phyloP scores from a whole-genome alignment of 2,797 vertebrate species.

The Monodelphis domestica region DNA sequence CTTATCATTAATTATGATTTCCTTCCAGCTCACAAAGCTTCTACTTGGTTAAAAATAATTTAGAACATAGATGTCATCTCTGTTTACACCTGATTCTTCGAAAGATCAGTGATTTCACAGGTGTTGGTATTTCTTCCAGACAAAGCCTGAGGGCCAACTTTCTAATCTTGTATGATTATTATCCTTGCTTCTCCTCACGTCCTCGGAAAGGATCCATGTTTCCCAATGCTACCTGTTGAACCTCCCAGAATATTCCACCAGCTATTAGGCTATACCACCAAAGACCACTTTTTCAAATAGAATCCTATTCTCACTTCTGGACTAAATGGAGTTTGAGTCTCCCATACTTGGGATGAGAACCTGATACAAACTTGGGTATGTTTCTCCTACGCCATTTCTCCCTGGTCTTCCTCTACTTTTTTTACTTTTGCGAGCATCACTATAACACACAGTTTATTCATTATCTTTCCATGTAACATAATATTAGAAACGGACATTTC shows the following conservation, averaged over 20 bases:
- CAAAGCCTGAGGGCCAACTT: neutral
- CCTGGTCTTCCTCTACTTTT: neutral
- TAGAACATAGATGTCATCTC: neutral
- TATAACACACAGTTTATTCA: neutral
- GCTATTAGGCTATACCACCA: no score
- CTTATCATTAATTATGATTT: neutral
- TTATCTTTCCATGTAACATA: neutral
- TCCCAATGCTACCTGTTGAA: neutral
- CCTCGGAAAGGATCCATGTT: neutral
- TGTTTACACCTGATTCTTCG: neutral
- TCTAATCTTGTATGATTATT: neutral
- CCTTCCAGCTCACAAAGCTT: conserved; percentile 7
- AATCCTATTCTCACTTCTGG: no score
- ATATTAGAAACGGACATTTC: no score
- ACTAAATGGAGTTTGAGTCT: no score
- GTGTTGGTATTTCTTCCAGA: neutral
- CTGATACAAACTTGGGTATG: no score
- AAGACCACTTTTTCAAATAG: no score
- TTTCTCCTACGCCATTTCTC: no score
- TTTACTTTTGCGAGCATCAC: neutral
- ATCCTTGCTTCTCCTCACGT: neutral
- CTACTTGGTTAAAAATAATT: neutral
- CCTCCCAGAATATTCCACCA: no score
- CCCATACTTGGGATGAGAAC: no score
- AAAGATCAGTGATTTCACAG: neutral